phyloP scores from a whole-genome alignment of 2,797 vertebrate genomes.

The Enteromius treurensis region DNA sequence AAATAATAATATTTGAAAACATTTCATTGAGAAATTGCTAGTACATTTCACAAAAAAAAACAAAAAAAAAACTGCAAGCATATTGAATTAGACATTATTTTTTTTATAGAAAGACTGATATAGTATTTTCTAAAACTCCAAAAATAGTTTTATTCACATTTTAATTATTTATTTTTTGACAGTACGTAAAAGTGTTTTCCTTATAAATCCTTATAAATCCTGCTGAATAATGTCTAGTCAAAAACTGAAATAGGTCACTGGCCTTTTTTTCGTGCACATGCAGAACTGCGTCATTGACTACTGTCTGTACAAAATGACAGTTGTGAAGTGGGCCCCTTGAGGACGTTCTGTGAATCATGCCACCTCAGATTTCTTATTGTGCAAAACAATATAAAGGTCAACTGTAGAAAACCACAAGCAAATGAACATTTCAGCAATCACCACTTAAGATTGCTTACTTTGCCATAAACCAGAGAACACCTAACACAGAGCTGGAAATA shows the following conservation, averaged over 20 bases:
- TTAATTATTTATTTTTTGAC: background rate
- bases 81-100: background rate
- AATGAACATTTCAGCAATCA: constrained; percentile 38
- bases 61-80: background rate
- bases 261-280: background rate
- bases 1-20: too few relatives aligned
- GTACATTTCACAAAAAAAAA: background rate
- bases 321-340: background rate
- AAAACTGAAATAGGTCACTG: background rate
- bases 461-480: constrained; percentile 15
- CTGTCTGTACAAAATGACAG: background rate
- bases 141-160: background rate
- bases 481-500: constrained; percentile 31
- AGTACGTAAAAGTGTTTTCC: background rate
- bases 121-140: background rate
- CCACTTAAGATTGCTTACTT: constrained; percentile 26
- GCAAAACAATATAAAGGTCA: constrained; percentile 11
- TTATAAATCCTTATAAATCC: background rate
- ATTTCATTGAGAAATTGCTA: background rate
- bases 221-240: background rate
- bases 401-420: constrained; percentile 5
- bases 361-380: constrained; percentile 7
- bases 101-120: background rate
- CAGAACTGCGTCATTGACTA: background rate
- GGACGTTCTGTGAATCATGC: background rate